A percentile compares a stretch with the other conserved stretches of the same genome.
Evolutionary conservation across 2,888 invertebrate species (phyloP).

Genomic region (Polylopha cassiicola): DNA sequence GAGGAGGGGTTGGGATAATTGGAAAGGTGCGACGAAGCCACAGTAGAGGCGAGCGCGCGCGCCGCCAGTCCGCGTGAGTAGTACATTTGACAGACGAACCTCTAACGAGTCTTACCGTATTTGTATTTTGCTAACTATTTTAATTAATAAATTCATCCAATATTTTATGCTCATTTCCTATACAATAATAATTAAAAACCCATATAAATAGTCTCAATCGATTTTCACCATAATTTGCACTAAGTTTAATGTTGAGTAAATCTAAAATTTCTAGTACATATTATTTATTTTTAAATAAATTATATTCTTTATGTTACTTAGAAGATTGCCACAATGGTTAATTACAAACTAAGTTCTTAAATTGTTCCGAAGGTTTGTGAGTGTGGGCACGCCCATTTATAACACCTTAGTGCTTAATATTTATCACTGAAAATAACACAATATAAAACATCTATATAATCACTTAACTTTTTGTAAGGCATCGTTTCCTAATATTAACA

Average conservation of each 20-base stretch:
- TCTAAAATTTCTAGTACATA: conserved; percentile 78
- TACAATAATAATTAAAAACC: conserved; percentile 76
- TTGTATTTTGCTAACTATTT: conserved; percentile 78
- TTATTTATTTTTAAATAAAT: conserved; percentile 74
- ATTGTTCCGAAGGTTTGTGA: conserved; percentile 71
- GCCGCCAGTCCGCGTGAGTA: conserved; percentile 31
- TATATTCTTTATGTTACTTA: conserved; percentile 74
- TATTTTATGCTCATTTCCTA: conserved; percentile 73
- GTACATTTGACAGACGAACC: conserved; percentile 71
- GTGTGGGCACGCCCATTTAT: conserved; percentile 52
- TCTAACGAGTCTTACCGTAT: conserved; percentile 75
- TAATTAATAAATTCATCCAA: conserved; percentile 78
- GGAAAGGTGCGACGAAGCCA: conserved; percentile 18
- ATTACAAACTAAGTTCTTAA: conserved; percentile 76
- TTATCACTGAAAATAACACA: conserved; percentile 74
- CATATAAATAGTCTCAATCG: conserved; percentile 76
- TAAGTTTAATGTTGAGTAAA: conserved; percentile 76
- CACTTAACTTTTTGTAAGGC: conserved; percentile 73
- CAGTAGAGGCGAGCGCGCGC: conserved; percentile 30
- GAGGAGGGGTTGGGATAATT: conserved; percentile 17
- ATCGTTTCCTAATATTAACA: conserved; percentile 73
- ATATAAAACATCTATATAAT: conserved; percentile 73
- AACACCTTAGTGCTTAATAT: conserved; percentile 63
- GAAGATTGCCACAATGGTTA: conserved; percentile 71
- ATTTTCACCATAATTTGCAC: conserved; percentile 77